Evolutionary conservation across 1,140 invertebrate genomes (phyloP), one percentile per base, ranked within the genome.

Genomic region (Rhyzopertha dominica): DNA sequence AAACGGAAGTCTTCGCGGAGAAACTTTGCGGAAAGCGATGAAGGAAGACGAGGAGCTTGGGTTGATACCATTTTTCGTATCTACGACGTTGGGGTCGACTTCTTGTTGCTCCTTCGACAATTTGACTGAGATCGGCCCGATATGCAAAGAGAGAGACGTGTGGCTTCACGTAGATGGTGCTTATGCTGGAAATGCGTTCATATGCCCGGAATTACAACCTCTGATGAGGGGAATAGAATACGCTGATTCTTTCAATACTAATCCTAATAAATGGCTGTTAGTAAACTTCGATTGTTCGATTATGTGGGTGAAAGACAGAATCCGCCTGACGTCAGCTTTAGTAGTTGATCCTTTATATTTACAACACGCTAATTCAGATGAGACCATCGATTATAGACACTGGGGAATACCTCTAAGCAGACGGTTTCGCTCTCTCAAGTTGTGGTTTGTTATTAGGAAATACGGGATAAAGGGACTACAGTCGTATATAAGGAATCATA

Each of bases 281-380:
- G 82, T 87, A 0, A 90, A 90, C 63, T 93, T 92, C 56, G 92
- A 95, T 61, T 92, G 89, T 56, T 91, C 91, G 0, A 83, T 85
- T 28, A 71, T 95, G 58, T 95, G 91, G 91, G 89, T 95, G 1
- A 78, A 81, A 43, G 90, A 95, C 65, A 74, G 87, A 43, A 85
- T 92, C 47, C 81, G 87, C 50, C 71, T 98, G 29, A 98, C 94
- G 2, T 87, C 89, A 39, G 94, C 95, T 0, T 70, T 98, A 43
- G 89, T 95, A 5, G 96, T 99, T 0, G 90, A 96, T 71, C 93
- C 93, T 0, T 65, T 96, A 0, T 96, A 96, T 59, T 72, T 97
- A 1, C 84, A 92, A 50, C 92, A 96, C 61, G 84, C 80, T 50
- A 84, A 86, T 65, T 59, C 68, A 5, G 67, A 67, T 31, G 69